Conservation (phyloP, 2,797 vertebrate species). For the Xyrichtys novacula region DNA sequence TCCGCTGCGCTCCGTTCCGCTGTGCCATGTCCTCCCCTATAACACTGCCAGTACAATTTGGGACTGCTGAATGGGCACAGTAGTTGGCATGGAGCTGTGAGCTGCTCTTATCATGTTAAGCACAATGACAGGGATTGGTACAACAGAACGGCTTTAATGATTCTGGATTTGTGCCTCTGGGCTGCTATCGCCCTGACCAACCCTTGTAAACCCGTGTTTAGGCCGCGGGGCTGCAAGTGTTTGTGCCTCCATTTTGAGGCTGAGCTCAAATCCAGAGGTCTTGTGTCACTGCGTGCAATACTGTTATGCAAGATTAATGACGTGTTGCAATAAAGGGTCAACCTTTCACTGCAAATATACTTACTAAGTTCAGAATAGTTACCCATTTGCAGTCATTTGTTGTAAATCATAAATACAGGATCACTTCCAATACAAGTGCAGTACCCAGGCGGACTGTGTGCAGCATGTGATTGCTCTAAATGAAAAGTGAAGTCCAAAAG, state of each 20-base stretch:
- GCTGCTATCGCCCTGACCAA: constrained; percentile 31
- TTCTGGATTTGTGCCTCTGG: constrained; percentile 43
- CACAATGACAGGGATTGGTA: constrained; percentile 58
- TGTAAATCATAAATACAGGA: neutral
- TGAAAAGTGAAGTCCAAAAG: neutral
- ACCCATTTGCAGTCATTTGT: no score
- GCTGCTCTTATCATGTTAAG: constrained; percentile 60
- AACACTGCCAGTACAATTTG: constrained; percentile 45
- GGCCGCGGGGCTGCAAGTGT: constrained; percentile 5
- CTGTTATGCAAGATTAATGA: neutral
- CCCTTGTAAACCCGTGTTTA: constrained; percentile 16
- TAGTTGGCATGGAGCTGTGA: constrained; percentile 37
- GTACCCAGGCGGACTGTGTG: neutral
- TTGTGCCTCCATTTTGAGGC: constrained; percentile 30
- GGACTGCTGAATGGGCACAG: constrained; percentile 50
- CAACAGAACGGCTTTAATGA: constrained; percentile 58
- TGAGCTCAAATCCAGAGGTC: neutral
- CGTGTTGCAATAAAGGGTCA: neutral
- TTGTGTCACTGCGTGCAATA: neutral
- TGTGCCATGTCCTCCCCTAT: constrained; percentile 42
- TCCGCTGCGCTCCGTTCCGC: constrained; percentile 32
- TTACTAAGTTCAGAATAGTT: neutral
- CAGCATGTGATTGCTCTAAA: neutral
- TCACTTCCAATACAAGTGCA: neutral
- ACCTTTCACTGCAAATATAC: neutral